These are phyloP conservation scores for Minunthozetes semirufus DNA, from an alignment of 2,888 invertebrate genomes.

Conservation along the genomic window DNA sequence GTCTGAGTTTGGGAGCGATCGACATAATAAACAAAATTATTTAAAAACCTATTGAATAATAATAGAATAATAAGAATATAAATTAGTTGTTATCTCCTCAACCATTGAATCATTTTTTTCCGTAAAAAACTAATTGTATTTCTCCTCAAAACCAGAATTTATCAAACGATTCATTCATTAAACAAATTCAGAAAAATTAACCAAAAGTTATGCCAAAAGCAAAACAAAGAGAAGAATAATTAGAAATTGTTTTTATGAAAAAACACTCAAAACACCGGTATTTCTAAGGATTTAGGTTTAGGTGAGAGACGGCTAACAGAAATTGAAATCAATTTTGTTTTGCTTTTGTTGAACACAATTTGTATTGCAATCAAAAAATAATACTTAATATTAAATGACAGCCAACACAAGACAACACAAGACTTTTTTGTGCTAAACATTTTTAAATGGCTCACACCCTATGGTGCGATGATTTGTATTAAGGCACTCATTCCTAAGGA, in stretches of 20 bases:
- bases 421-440: background rate
- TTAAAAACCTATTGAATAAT: background rate
- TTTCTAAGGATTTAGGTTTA: too few species aligned
- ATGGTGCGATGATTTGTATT: conserved; percentile 28
- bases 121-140: background rate
- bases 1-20: background rate
- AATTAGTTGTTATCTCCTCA: background rate
- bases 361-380: background rate
- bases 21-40: background rate
- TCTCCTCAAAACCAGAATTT: too few species aligned
- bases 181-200: too few species aligned
- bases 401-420: background rate
- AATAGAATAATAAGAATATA: conserved; percentile 4
- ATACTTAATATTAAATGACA: conserved; percentile 21
- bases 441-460: conserved; percentile 22
- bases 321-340: too few species aligned
- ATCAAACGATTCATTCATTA: too few species aligned
- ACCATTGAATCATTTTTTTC: background rate
- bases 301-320: too few species aligned
- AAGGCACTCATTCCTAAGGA: background rate
- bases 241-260: too few species aligned
- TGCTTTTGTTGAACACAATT: too few species aligned
- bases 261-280: too few species aligned
- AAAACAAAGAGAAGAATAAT: too few species aligned
- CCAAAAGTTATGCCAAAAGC: too few species aligned